Base-by-base conservation (phyloP, 2,113 vertebrate species). In the Archilochus colubris region DNA sequence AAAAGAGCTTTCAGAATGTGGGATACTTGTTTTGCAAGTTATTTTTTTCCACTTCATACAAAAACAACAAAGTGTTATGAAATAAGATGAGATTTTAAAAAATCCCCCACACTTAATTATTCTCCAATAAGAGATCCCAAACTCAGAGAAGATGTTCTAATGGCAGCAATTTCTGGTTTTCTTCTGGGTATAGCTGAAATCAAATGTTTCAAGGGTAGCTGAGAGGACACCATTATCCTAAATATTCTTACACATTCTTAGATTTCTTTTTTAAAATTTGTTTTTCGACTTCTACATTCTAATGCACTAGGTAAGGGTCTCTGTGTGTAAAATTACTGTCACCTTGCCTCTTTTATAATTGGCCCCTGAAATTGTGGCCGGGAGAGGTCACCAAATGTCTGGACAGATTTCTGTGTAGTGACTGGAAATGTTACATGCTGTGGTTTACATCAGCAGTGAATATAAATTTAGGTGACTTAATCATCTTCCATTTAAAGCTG, bases 1-100 rank as follows among this genome's bases (percentile, higher is more conserved):
- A 86, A 95, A 95, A 83, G 86, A 90, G 83, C 92, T 95, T 97
- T 95, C 91, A 84, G 94, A 95, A 95, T 88, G 93, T 95, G 86
- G 94, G 91, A 96, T 86, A 81, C 79, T 91, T 95, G 88, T 94
- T 95, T 97, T 86, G 79, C 76, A 90, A 94, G 80, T 92, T 94
- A 22, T 87, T 93, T 91, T 91, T 89, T 73, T 40, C 12, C 31
- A 68, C 55, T 67, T 67, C 48, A 58, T 78, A 40, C 40, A 40
- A 79, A 92, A 88, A 48, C 92, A 64, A 38, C 51, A 89, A 86
- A 76, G 21, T 82, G 72, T 94, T 93, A 75, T 81, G 64, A 93
- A 91, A 93, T 58, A 64, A 82, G 70, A 90, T 53, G 24, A 53
- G 28, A 55, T 55, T 88, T 88, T 0, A 13, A 90, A 84, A 83